Base-by-base conservation (phyloP, 92 coral and sea anemone genomes). In the Umimayanthus chanpuru region DNA sequence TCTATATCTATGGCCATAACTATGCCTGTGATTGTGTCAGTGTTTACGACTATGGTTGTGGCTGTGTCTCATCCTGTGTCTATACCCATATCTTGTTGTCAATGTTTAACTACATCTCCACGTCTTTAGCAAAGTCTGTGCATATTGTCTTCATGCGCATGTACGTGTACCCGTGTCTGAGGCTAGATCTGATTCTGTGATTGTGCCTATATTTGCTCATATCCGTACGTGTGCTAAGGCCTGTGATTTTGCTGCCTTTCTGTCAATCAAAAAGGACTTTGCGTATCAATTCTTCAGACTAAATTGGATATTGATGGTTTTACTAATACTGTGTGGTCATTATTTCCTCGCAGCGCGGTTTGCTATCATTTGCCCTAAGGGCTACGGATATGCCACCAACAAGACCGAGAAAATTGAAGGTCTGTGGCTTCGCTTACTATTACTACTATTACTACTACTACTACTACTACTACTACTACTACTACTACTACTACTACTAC, bases 281-380 rank as follows among this genome's bases (percentile, higher is more conserved):
- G 68, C 4, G 68, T 21, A 23, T 6, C n/a, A 20, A 3, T 21
- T 21, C 8, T 61, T 5, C 3, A 5, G 5, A 18, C 25, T 23
- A 3, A 4, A 61, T 16, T 5, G 26, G 26, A 53, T 12, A 2
- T 14, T 29, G 77, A 38, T 32, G 79, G 49, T 43, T 36, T 43
- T 38, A 18, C 25, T 74, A 38, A 74, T 68, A 16, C 21, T 82
- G 21, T 68, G 4, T 39, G n/a, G 76, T 32, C 14, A 43, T n/a
- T 6, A 47, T 55, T 41, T 16, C n/a, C 10, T 5, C 30, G 77
- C 79, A 76, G 93, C 75, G 18, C 73, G 72, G 76, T 90, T 90
- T 38, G 91, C 96, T 49, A 88, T 91, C 53, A 85, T 95, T 43
- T 97, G 99, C 64, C 95, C 97, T 18, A 95, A 91, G 41, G 98